Evolutionary conservation across 2,888 invertebrate genomes (phyloP), one percentile per base, ranked within the genome.

Genomic region (Pristionchus maxplancki): DNA sequence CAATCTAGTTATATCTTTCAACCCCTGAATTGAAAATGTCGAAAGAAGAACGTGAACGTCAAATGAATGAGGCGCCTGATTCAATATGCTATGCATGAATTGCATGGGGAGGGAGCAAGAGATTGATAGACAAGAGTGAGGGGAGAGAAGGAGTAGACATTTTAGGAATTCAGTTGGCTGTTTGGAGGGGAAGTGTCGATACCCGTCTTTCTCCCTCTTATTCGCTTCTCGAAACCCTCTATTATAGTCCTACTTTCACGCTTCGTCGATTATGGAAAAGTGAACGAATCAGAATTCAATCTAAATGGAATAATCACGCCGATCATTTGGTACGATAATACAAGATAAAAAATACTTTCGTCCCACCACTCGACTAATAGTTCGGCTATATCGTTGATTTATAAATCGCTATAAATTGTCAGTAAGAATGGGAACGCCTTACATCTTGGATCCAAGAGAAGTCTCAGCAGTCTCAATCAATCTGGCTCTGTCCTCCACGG

Each of bases 381-480:
- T 34, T 13, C 40, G 17, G 17, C 50, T 3, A 50, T 20, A 15
- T 20, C 50, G 15, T 50, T 20, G 20, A 50, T 20, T 3, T 50
- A 20, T 31, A 84, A 31, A n/a, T n/a, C n/a, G n/a, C n/a, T n/a
- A n/a, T n/a, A n/a, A 74, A 40, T 24, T 24, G 37, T 20, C 24
- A 9, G 71, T 8, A 40, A 20, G 71, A 6, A 74, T 24, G 13
- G 71, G 9, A 74, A 8, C 20, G 31, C 9, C 91, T 95, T 95
- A 96, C 96, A 99, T 98, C 96, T 99, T 99, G 37, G 98, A 99
- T 34, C 98, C 98, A 31, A 99, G 96, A 0, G 99, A 98, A 0
- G 99, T 99, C 97, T 98, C 98, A 20, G 99, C 99, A 67, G 98
- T 97, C 95, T 97, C 97, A 91, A 99, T 96, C 11, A 99, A 96